Evolutionary conservation across 2,797 vertebrate species (phyloP).

Genomic region (Catostomus latipinnis): DNA sequence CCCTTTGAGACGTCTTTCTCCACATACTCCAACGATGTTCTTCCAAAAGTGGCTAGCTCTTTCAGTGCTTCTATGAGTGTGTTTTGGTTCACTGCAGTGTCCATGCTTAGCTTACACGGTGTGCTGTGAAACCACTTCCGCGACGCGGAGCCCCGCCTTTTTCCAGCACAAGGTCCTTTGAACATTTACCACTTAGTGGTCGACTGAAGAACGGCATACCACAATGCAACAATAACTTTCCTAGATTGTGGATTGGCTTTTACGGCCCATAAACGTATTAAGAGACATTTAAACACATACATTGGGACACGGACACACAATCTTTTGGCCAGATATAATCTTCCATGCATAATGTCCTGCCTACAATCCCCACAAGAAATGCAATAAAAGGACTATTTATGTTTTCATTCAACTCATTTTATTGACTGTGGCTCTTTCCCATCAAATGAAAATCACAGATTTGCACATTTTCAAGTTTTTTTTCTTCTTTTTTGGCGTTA

Average conservation of each 20-base stretch:
- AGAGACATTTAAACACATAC: too few species aligned
- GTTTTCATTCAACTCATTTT: conserved; percentile 10
- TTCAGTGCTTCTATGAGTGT: background rate
- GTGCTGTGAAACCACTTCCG: background rate
- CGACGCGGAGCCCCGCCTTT: background rate
- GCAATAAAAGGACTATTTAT: background rate
- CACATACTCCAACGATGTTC: background rate
- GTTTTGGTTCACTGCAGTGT: background rate
- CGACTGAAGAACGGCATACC: background rate
- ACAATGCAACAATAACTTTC: too few species aligned
- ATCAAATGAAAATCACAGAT: conserved; percentile 3
- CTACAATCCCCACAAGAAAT: too few species aligned
- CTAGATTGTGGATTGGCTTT: too few species aligned
- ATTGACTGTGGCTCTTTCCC: conserved; percentile 4
- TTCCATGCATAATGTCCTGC: too few species aligned
- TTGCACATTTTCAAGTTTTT: conserved; percentile 4
- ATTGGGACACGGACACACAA: too few species aligned
- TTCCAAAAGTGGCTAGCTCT: background rate
- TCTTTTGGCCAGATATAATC: too few species aligned
- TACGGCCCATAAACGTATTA: too few species aligned
- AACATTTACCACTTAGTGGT: background rate
- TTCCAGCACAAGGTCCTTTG: background rate
- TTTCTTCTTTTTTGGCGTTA: background rate
- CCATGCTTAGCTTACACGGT: background rate
- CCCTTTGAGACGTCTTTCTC: background rate